A percentile compares a stretch with the other conserved stretches of the same genome.
phyloP scores from a whole-genome alignment of 1,140 invertebrate species.

The Theocolax elegans region DNA sequence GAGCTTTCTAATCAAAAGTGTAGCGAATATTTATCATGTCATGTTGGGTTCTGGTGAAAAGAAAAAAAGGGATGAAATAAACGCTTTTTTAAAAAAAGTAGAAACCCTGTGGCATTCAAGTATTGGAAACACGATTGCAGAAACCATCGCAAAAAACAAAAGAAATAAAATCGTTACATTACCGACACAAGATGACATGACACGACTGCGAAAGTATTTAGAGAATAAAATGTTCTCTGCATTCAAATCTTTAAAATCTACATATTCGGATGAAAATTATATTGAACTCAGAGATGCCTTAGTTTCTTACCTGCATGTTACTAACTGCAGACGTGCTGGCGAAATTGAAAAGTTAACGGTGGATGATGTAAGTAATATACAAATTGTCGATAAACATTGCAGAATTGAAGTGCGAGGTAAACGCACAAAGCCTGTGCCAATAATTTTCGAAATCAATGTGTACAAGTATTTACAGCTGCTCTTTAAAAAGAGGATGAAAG shows the following conservation, averaged over 20 bases:
- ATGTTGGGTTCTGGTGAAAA: neutral
- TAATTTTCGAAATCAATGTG: neutral
- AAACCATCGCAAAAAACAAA: constrained; percentile 21
- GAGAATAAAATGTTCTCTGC: neutral
- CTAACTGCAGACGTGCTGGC: neutral
- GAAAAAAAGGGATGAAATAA: constrained; percentile 14
- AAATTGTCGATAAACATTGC: too few relatives aligned
- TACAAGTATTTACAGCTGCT: neutral
- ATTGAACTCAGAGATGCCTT: neutral
- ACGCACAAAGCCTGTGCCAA: too few relatives aligned
- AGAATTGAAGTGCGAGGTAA: too few relatives aligned
- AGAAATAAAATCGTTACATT: constrained; percentile 29
- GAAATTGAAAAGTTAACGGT: too few relatives aligned
- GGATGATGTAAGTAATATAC: too few relatives aligned
- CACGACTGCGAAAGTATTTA: constrained; percentile 11
- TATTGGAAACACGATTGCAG: constrained; percentile 26
- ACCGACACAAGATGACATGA: constrained; percentile 20
- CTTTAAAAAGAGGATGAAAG: neutral
- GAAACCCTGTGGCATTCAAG: constrained; percentile 7
- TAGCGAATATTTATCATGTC: neutral
- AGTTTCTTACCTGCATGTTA: neutral
- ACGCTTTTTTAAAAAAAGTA: constrained; percentile 30
- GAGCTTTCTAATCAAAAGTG: neutral
- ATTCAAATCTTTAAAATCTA: neutral
- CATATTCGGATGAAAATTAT: neutral